Conservation (phyloP, 1,140 invertebrate species). For the Asbolus verrucosus region DNA sequence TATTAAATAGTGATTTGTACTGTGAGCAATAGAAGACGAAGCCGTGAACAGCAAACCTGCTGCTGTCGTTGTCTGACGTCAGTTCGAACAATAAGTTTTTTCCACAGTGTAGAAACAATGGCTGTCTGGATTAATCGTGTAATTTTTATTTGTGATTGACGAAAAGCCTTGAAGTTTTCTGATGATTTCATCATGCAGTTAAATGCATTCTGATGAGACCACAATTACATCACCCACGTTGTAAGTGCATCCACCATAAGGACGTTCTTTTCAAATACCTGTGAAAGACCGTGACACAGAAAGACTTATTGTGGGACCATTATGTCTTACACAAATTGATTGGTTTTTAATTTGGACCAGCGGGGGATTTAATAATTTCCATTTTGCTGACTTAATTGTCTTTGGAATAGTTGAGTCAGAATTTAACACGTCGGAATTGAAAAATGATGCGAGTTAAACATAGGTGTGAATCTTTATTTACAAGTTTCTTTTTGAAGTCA, state of each 20-base stretch:
- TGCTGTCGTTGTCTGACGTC: no score
- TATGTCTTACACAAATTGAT: conserved; percentile 24
- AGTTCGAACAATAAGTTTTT: no score
- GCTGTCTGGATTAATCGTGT: no score
- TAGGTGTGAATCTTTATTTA: conserved; percentile 3
- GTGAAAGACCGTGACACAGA: conserved; percentile 19
- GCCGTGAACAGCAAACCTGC: no score
- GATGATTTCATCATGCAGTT: conserved; percentile 1
- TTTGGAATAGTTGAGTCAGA: not conserved
- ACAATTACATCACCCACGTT: conserved; percentile 8
- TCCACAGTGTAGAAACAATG: no score
- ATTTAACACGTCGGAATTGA: no score
- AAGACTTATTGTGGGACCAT: conserved; percentile 3
- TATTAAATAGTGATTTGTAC: no score
- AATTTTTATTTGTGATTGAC: no score
- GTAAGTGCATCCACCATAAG: conserved; percentile 1
- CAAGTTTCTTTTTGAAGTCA: conserved; percentile 2
- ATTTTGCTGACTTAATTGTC: conserved; percentile 2
- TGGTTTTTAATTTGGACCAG: conserved; percentile 9
- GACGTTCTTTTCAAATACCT: not conserved
- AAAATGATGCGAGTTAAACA: no score
- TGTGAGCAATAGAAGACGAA: no score
- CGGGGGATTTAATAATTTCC: no score
- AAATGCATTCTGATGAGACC: conserved; percentile 32
- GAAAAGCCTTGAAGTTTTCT: not conserved